These are phyloP conservation scores for Hylia prasina DNA, from an alignment of 2,113 vertebrate genomes.

Conservation along the genomic window DNA sequence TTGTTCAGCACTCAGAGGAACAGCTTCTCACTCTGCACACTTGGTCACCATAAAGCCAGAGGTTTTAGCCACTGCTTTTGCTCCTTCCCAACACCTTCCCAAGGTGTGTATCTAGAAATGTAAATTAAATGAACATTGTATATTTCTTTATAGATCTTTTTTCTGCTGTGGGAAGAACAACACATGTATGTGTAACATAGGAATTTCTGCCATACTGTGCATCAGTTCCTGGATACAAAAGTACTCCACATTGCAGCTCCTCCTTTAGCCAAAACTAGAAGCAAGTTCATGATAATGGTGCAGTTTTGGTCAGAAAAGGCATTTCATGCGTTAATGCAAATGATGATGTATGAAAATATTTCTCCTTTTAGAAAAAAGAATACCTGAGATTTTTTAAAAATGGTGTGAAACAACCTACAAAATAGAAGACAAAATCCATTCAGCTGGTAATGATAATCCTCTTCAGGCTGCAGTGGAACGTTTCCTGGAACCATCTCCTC, in stretches of 20 bases:
- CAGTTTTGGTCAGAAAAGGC: neutral
- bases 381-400: neutral
- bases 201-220: neutral
- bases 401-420: neutral
- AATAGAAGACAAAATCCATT: neutral
- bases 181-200: neutral
- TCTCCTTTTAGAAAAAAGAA: neutral
- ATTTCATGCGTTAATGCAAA: neutral
- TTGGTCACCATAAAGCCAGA: neutral
- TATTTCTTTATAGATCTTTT: neutral
- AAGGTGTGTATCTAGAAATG: neutral
- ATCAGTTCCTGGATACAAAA: neutral
- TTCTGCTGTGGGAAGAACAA: neutral
- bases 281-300: neutral
- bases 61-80: neutral
- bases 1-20: neutral
- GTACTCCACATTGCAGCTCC: neutral
- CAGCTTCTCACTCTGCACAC: neutral
- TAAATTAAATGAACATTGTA: neutral
- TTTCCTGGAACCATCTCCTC: neutral
- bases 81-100: neutral
- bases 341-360: neutral
- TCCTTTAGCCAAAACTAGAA: neutral
- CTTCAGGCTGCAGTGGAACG: neutral
- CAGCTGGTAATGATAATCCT: neutral